phyloP scores from a whole-genome alignment of 1,140 invertebrate species.

The Sinella curviseta region DNA sequence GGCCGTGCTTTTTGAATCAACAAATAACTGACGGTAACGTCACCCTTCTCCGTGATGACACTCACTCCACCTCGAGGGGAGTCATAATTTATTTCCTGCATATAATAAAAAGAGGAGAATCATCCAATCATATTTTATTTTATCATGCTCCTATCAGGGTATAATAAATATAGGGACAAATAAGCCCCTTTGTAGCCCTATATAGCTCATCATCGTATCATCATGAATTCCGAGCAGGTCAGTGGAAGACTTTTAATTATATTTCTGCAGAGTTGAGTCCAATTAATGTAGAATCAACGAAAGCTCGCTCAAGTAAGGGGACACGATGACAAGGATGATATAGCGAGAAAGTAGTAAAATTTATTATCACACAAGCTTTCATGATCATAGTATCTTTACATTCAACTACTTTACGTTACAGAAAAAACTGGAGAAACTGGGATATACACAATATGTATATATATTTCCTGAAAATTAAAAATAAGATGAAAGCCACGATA shows the following conservation, averaged over 20 bases:
- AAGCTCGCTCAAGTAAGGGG: background rate
- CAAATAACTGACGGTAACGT: constrained; percentile 54
- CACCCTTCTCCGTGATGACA: constrained; percentile 54
- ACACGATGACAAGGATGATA: too few relatives aligned
- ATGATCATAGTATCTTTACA: too few relatives aligned
- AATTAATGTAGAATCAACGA: background rate
- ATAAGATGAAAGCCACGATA: too few relatives aligned
- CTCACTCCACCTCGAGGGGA: constrained; percentile 54
- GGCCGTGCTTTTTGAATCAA: constrained; percentile 73
- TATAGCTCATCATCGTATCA: background rate
- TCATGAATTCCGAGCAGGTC: background rate
- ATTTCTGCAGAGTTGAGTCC: background rate
- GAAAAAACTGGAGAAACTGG: too few relatives aligned
- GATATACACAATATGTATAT: too few relatives aligned
- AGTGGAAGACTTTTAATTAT: background rate
- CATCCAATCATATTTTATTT: constrained; percentile 12
- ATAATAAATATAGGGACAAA: too few relatives aligned
- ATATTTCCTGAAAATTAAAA: too few relatives aligned
- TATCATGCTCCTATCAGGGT: too few relatives aligned
- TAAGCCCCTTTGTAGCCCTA: too few relatives aligned
- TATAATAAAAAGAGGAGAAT: constrained; percentile 29
- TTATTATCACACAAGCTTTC: too few relatives aligned
- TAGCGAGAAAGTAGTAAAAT: too few relatives aligned
- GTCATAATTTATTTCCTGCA: constrained; percentile 55
- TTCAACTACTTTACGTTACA: too few relatives aligned